Conservation (phyloP, 1,140 invertebrate species). For the Papilio dardanus region DNA sequence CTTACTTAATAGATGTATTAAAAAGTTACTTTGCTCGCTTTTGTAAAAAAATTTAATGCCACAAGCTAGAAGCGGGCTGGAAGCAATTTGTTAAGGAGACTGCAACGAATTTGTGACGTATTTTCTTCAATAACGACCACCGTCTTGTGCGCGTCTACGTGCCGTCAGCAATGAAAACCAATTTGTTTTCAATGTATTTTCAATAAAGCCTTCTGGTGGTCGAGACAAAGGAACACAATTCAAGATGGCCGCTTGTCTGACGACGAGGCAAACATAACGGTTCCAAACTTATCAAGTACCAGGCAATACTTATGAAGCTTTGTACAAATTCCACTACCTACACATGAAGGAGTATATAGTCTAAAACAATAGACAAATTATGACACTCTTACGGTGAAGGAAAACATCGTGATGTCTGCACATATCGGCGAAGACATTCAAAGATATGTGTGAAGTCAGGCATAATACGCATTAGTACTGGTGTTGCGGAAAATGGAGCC, state of each 20-base stretch:
- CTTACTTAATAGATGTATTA: no score
- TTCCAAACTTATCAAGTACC: background rate
- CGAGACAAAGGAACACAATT: slow-evolving; percentile 22
- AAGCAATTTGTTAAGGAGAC: background rate
- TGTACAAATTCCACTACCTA: background rate
- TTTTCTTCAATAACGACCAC: background rate
- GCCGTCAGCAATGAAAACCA: slow-evolving; percentile 19
- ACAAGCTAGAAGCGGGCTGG: background rate
- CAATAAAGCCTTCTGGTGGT: background rate
- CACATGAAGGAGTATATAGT: no score
- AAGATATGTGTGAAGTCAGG: no score
- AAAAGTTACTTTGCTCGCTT: no score
- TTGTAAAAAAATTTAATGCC: background rate
- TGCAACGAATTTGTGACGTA: background rate
- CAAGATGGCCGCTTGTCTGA: background rate
- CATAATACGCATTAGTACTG: no score
- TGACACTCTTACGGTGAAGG: no score
- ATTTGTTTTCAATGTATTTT: slow-evolving; percentile 21
- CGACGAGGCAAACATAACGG: background rate
- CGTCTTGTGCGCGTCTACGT: background rate
- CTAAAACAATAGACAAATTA: no score
- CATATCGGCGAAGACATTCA: no score
- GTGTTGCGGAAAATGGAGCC: no score
- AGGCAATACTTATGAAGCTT: slow-evolving; percentile 1
- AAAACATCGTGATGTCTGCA: no score